phyloP scores from a whole-genome alignment of 2,797 vertebrate species.

The Hypotaenidia philippensis region DNA sequence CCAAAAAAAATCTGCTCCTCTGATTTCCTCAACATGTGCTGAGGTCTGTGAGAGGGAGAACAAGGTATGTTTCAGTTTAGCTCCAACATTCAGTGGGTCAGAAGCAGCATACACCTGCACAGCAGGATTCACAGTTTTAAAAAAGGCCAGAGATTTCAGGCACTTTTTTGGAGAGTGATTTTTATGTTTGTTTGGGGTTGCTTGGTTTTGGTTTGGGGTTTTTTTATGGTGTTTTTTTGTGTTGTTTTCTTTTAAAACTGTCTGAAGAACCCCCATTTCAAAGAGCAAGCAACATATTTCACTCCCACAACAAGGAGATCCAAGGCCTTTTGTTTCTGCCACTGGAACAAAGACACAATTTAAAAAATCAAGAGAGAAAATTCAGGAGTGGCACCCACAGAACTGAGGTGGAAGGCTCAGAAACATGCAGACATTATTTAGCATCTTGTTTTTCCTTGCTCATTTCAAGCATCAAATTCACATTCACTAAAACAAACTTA shows the following conservation, averaged over 20 bases:
- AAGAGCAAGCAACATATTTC: not conserved
- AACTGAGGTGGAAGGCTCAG: fast-evolving
- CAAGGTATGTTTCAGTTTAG: not conserved
- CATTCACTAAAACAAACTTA: not conserved
- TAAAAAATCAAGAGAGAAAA: not conserved
- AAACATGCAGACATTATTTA: not conserved
- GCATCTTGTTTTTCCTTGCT: not conserved
- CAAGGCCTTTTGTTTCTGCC: not conserved
- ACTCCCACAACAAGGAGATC: not conserved
- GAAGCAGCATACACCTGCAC: not conserved
- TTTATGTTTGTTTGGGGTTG: not conserved
- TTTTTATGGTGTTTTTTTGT: too few relatives aligned
- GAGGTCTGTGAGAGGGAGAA: not conserved
- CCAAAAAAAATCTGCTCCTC: conserved; percentile 7
- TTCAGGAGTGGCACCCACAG: not conserved
- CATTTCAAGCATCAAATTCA: not conserved
- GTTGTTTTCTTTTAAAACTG: not conserved
- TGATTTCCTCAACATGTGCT: not conserved
- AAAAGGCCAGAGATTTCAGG: not conserved
- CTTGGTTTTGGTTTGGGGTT: not conserved
- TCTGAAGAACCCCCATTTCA: not conserved
- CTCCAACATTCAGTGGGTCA: not conserved
- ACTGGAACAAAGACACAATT: not conserved
- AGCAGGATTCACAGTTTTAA: not conserved
- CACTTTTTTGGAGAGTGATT: not conserved